phyloP scores from a whole-genome alignment of 2,113 vertebrate species.

The Pelvicachromis taeniatus region DNA sequence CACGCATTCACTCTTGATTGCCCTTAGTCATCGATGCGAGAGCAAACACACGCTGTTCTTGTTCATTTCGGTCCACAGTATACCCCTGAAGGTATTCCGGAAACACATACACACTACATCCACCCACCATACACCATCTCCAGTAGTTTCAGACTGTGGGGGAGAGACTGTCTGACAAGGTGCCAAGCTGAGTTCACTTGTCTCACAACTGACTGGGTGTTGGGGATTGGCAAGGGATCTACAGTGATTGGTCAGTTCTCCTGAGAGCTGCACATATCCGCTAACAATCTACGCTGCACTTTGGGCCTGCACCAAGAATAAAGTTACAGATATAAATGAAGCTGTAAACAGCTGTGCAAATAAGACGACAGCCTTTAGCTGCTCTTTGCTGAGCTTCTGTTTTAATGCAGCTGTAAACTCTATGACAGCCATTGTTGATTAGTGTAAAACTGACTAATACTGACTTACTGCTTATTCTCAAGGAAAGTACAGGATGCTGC shows the following conservation, averaged over 20 bases:
- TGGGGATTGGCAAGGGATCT: neutral
- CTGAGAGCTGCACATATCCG: neutral
- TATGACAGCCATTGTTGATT: neutral
- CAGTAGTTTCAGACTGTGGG: slow-evolving; percentile 5
- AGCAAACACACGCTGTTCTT: neutral
- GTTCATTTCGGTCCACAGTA: neutral
- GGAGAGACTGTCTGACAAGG: slow-evolving; percentile 16
- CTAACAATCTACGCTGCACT: neutral
- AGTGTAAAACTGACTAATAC: neutral
- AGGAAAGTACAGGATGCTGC: neutral
- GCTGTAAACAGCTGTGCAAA: neutral
- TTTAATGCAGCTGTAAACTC: neutral
- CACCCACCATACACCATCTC: neutral
- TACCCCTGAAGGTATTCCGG: neutral
- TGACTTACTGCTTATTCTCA: neutral
- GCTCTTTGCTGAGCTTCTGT: neutral
- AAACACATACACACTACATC: neutral
- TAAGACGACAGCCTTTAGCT: neutral
- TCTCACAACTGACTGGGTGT: neutral
- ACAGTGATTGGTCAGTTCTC: neutral
- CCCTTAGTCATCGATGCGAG: slow-evolving; percentile 10
- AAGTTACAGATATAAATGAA: neutral
- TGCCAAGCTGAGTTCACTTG: slow-evolving; percentile 9
- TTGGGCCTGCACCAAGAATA: neutral
- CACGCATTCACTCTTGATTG: slow-evolving; percentile 27